These are phyloP conservation scores for Allochrocebus solatus DNA, from an alignment of 2,797 vertebrate genomes.

Conservation along the genomic window DNA sequence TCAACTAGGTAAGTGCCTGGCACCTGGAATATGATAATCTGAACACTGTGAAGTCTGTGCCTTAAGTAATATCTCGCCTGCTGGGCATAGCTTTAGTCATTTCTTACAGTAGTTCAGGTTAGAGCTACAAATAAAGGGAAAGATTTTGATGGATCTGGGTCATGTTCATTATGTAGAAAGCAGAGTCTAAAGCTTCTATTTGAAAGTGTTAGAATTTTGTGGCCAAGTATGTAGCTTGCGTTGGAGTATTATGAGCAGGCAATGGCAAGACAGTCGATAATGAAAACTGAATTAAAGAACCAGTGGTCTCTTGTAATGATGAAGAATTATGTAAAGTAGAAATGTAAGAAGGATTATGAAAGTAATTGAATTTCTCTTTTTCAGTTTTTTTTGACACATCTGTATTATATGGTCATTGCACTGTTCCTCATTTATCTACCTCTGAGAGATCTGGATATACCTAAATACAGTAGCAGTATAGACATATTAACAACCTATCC, in stretches of 20 bases:
- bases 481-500: neutral
- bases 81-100: too few species aligned
- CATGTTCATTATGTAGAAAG: neutral
- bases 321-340: neutral
- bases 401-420: neutral
- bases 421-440: neutral
- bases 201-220: neutral
- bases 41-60: neutral
- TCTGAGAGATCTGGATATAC: neutral
- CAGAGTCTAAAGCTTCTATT: neutral
- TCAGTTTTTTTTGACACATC: constrained; percentile 3
- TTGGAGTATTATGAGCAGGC: neutral
- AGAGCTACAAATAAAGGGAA: neutral
- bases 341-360: neutral
- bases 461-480: neutral
- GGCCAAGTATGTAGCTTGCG: neutral
- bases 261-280: neutral
- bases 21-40: too few species aligned
- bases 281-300: neutral
- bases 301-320: neutral
- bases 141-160: neutral
- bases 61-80: neutral
- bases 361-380: constrained; percentile 42
- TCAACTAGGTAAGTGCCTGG: neutral
- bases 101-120: neutral